Percentiles rank a stretch among this genome's conserved stretches.
These are phyloP conservation scores for Monopterus albus DNA, from an alignment of 2,113 vertebrate genomes.

Conservation along the genomic window DNA sequence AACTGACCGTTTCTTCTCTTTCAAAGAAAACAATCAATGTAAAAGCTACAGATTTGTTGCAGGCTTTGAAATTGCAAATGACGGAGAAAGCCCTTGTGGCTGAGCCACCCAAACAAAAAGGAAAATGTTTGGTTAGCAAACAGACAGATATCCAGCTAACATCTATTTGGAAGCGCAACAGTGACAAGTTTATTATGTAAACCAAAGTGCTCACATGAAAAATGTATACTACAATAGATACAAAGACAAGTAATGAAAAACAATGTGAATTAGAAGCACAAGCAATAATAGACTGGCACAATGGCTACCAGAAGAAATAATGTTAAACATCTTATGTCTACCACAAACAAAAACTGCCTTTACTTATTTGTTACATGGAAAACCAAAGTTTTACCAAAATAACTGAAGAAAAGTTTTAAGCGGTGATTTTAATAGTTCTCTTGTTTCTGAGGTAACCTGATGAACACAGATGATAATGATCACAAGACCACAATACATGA, in stretches of 20 bases:
- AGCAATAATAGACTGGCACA: neutral
- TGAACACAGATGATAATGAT: neutral
- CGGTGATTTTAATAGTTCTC: neutral
- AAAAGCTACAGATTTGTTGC: slow-evolving; percentile 26
- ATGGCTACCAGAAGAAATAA: too few relatives aligned
- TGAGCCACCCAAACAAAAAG: too few relatives aligned
- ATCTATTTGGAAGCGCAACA: too few relatives aligned
- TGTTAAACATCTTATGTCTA: too few relatives aligned
- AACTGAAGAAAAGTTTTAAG: neutral
- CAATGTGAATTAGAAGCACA: neutral
- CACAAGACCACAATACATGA: neutral
- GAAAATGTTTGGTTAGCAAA: too few relatives aligned
- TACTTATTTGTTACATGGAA: neutral
- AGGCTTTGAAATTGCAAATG: slow-evolving; percentile 16
- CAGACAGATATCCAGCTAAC: too few relatives aligned
- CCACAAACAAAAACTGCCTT: neutral
- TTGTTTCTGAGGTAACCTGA: neutral
- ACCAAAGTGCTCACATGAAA: too few relatives aligned
- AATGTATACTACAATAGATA: too few relatives aligned
- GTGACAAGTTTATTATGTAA: too few relatives aligned
- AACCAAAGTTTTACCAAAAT: too few relatives aligned
- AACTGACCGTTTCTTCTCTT: slow-evolving; percentile 40
- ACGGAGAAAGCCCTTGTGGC: slow-evolving; percentile 14
- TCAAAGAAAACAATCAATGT: slow-evolving; percentile 47
- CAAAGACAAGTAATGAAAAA: too few relatives aligned